Evolutionary conservation across 2,888 invertebrate genomes (phyloP).

Genomic region (Eupithecia tripunctaria): DNA sequence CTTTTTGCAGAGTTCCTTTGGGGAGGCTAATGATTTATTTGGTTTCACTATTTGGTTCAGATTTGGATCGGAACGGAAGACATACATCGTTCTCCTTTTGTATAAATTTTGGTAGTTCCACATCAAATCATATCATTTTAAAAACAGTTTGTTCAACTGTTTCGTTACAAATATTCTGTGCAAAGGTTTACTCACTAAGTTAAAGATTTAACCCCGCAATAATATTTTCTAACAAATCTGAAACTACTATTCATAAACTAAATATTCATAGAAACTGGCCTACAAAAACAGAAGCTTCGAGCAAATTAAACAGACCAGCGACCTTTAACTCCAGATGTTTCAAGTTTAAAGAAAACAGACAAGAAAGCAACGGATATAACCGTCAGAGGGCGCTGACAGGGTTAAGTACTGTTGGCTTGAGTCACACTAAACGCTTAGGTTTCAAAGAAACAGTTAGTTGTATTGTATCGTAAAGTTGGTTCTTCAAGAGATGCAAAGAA

Average conservation of each 20-base stretch:
- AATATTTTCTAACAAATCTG: not conserved
- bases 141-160: not conserved
- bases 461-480: not conserved
- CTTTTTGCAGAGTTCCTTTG: not conserved
- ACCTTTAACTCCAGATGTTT: conserved; percentile 33
- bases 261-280: conserved; percentile 6
- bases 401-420: conserved; percentile 5
- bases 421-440: not conserved
- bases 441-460: not conserved
- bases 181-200: not conserved
- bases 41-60: not conserved
- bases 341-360: conserved; percentile 48
- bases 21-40: not conserved
- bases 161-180: not conserved
- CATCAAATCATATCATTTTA: too few species aligned
- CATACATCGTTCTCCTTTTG: not conserved
- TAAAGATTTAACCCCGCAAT: not conserved
- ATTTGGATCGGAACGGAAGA: not conserved
- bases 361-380: conserved; percentile 45
- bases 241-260: not conserved
- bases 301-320: not conserved
- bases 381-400: conserved; percentile 41
- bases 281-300: conserved; percentile 15
- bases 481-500: not conserved
- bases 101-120: not conserved